Evolutionary conservation across 2,888 invertebrate species (phyloP).

Genomic region (Phorcus lineatus): DNA sequence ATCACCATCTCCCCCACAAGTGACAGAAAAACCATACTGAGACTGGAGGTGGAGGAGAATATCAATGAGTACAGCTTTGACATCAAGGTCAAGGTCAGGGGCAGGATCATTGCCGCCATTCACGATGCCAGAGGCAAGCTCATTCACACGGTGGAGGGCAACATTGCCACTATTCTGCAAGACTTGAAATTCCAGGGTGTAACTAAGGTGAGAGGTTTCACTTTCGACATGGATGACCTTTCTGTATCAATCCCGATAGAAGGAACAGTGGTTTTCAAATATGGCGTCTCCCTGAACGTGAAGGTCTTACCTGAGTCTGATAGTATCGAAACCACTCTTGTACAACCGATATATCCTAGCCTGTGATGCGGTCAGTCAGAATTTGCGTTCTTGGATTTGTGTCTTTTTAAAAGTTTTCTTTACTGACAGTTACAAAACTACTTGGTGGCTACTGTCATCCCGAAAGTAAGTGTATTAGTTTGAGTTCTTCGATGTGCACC

Average conservation of each 20-base stretch:
- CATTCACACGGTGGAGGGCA: neutral
- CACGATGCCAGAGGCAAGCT: neutral
- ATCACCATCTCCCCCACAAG: neutral
- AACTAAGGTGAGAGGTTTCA: neutral
- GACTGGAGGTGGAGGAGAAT: neutral
- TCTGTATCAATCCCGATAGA: neutral
- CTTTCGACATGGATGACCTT: neutral
- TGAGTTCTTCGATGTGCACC: no score
- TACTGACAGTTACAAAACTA: no score
- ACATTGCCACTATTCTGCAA: neutral
- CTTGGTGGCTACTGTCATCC: no score
- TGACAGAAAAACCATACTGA: neutral
- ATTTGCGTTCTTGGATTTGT: no score
- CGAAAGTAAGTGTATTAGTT: neutral
- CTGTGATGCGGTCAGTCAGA: no score
- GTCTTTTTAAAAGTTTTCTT: no score
- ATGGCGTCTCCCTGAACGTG: neutral
- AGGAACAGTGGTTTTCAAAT: neutral
- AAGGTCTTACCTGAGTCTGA: neutral
- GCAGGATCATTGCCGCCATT: neutral
- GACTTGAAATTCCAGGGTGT: neutral
- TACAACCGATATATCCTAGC: no score
- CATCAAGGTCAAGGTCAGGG: neutral
- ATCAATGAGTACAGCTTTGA: neutral
- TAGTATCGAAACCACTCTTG: no score